Base-by-base conservation (phyloP, 2,113 vertebrate species). In the Mandrillus leucophaeus region DNA sequence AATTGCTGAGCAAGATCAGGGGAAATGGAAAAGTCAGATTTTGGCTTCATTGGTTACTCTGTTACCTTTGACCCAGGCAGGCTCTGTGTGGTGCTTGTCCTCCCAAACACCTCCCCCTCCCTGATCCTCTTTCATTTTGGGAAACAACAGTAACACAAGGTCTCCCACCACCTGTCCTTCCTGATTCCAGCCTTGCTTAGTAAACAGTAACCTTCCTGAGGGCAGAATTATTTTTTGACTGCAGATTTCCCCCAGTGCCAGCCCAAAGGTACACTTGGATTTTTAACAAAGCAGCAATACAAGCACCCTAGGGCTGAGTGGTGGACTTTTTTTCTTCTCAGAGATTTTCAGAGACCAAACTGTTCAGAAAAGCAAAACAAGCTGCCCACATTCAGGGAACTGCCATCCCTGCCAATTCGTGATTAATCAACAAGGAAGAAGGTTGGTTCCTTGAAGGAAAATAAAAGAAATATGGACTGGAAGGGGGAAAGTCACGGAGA, bases 291-390 rank as follows among this genome's bases (percentile, higher is more conserved):
- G 61, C 84, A 96, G 52, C 38, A 73, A 52, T 0, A 10, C 43
- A 92, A 35, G 59, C 45, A 82, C 6, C 32, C 7, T 16, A 27
- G 84, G 11, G 70, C 2, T 35, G 6, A 0, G 8, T 6, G 38
- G 6, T 20, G 35, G 70, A 18, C 20, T 68, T 18, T 66, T 40
- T 68, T 64, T n/a, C 68, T 82, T 95, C 55, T 43, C 12, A 66
- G 50, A 95, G 75, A 79, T 81, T 95, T 94, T 64, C 52, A 88
- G 70, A 75, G 57, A 61, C 45, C 45, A 45, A 93, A 94, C 35
- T 83, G 61, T 91, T 81, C 45, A 55, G 38, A 80, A 85, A 97
- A 96, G 57, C 70, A 83, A 95, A 95, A 90, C 52, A 90, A 96
- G 38, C 72, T 90, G 68, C 70, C 95, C 52, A 76, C 57, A 48